Percentiles rank a stretch among this genome's conserved stretches.
Evolutionary conservation across 2,113 vertebrate genomes (phyloP).

Genomic region (Laticauda colubrina): DNA sequence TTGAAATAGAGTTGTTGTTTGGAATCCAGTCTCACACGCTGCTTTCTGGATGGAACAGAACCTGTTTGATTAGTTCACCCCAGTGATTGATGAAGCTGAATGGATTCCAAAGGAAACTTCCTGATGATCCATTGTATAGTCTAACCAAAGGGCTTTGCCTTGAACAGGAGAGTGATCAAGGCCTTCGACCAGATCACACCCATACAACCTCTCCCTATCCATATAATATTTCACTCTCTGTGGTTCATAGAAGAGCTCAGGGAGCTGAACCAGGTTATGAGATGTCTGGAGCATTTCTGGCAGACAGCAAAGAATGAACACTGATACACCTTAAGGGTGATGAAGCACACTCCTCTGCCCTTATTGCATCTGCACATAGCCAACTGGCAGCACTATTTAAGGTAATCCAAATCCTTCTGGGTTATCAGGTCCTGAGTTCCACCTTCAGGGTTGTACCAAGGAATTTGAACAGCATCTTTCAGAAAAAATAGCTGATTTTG

Average conservation of each 20-base stretch:
- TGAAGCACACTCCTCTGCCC: background rate
- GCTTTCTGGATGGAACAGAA: too few relatives aligned
- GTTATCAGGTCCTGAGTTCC: background rate
- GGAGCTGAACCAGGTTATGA: too few relatives aligned
- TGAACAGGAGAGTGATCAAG: too few relatives aligned
- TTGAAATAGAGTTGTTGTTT: too few relatives aligned
- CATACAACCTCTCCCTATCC: too few relatives aligned
- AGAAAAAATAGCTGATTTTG: background rate
- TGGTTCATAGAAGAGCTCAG: too few relatives aligned
- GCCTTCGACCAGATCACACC: too few relatives aligned
- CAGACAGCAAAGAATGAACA: background rate
- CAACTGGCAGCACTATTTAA: background rate
- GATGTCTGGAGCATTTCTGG: background rate
- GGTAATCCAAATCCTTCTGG: background rate
- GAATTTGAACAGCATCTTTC: background rate
- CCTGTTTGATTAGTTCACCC: background rate
- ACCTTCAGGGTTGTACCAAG: background rate
- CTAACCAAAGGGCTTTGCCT: too few relatives aligned
- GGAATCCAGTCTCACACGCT: too few relatives aligned
- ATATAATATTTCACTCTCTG: too few relatives aligned
- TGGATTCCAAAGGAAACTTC: too few relatives aligned
- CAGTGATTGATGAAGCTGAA: background rate
- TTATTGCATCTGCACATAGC: background rate
- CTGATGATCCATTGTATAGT: too few relatives aligned
- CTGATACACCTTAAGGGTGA: background rate